phyloP scores from a whole-genome alignment of 2,888 invertebrate species.

The Auanema freiburgensis region DNA sequence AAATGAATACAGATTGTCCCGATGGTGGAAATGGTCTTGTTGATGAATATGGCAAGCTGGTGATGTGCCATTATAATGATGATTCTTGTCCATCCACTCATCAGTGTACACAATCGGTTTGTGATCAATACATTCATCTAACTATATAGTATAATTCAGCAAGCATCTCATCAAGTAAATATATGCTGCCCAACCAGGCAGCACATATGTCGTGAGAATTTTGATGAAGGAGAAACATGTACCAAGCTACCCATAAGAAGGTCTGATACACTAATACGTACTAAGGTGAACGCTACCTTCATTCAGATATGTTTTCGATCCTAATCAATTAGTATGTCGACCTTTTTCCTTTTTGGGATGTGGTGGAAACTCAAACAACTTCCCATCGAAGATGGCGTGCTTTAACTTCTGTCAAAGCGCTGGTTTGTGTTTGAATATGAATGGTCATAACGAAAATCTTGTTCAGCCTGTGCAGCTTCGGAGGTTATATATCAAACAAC shows the following conservation, averaged over 20 bases:
- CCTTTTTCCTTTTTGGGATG: conserved; percentile 32
- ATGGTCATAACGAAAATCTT: neutral
- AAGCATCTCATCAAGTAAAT: neutral
- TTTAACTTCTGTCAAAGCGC: conserved; percentile 54
- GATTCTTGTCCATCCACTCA: conserved; percentile 41
- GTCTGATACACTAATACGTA: neutral
- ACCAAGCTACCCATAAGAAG: neutral
- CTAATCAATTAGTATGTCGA: conserved; percentile 29
- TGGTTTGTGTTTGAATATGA: conserved; percentile 23
- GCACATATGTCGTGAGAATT: conserved; percentile 41
- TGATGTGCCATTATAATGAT: conserved; percentile 28
- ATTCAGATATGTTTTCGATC: conserved; percentile 47
- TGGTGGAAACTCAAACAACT: conserved; percentile 45
- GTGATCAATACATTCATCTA: neutral
- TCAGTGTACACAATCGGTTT: conserved; percentile 31
- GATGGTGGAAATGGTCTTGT: conserved; percentile 42
- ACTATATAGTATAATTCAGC: too few relatives aligned
- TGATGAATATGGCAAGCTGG: conserved; percentile 30
- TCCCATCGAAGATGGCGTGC: conserved; percentile 45
- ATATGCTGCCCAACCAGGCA: conserved; percentile 48
- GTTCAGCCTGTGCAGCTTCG: conserved; percentile 51
- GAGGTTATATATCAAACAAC: conserved; percentile 50
- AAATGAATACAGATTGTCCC: conserved; percentile 40
- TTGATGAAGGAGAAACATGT: conserved; percentile 44
- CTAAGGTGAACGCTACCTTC: neutral